Evolutionary conservation across 2,888 invertebrate species (phyloP), one percentile per base, ranked within the genome.

Genomic region (Conchocele bisecta): DNA sequence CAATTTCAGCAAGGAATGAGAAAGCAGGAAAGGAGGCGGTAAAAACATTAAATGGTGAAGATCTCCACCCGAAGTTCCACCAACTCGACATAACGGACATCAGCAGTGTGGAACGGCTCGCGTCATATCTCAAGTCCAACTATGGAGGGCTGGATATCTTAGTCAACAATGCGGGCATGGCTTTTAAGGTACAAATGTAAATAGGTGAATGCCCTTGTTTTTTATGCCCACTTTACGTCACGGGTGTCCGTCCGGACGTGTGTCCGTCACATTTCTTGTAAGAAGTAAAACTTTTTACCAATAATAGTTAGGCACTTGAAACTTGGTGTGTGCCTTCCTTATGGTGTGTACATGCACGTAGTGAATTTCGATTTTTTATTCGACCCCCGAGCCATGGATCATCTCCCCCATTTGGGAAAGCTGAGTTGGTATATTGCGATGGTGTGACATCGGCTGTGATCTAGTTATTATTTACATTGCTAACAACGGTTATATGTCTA

Each of bases 41-140:
- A 4, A 70, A 72, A 26, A 65, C 54, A 7, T 74, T 89, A 24
- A 71, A 81, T 53, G 78, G 75, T 85, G 85, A 91, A 66, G 92
- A 92, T 1, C 83, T 92, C 2, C 82, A 89, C 29, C 92, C 93
- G 3, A 86, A 92, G 56, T 95, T 93, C 86, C 94, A 95, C 86
- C 94, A 94, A 82, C 91, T 96, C 22, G 95, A 96, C 85, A 92
- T 95, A 57, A 93, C 93, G 2, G 92, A 94, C 63, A 46, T 29
- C 5, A 50, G 54, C 28, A 87, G 85, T 69, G 75, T 86, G n/a
- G 63, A 68, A n/a, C 75, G 58, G 37, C 57, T 89, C 6, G 71
- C 63, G 17, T 63, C 73, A 7, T 84, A 75, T 54, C 66, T 89
- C 1, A 35, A 81, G 44, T 51, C 78, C 1, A 81, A 60, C 0